phyloP scores from a whole-genome alignment of 2,888 invertebrate genomes.

The Petrophora chlorosata region DNA sequence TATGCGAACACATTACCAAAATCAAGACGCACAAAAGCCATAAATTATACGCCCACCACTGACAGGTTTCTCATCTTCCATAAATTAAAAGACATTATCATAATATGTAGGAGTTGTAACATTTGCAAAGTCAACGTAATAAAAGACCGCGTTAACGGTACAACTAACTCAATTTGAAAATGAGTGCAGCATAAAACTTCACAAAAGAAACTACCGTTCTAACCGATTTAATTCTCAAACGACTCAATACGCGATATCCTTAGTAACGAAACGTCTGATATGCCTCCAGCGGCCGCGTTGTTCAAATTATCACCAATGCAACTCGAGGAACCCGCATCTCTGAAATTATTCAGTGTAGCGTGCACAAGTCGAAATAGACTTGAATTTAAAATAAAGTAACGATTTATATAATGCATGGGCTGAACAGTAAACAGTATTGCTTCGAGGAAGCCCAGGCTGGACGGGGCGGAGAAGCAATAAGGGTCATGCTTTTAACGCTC shows the following conservation, averaged over 20 bases:
- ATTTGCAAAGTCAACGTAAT: constrained; percentile 17
- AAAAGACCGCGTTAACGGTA: constrained; percentile 19
- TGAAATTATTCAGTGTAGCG: constrained; percentile 29
- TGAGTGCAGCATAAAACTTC: background rate
- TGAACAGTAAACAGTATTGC: constrained; percentile 22
- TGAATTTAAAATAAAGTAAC: constrained; percentile 35
- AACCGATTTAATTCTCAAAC: background rate
- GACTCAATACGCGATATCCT: background rate
- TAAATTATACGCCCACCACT: constrained; percentile 31
- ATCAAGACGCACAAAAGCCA: constrained; percentile 10
- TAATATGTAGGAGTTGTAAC: constrained; percentile 31
- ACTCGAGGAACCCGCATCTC: constrained; percentile 1
- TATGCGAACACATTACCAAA: background rate
- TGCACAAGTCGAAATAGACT: constrained; percentile 31
- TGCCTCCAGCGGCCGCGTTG: background rate
- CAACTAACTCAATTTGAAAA: constrained; percentile 2
- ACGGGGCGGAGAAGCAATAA: constrained; percentile 9
- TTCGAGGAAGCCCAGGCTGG: constrained; percentile 21
- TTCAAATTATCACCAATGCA: constrained; percentile 4
- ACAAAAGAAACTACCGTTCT: background rate
- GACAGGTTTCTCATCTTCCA: constrained; percentile 25
- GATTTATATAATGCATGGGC: constrained; percentile 30
- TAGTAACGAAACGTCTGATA: background rate
- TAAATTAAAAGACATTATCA: constrained; percentile 29
- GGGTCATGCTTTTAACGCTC: background rate